A percentile compares a stretch with the other conserved stretches of the same genome.
Evolutionary conservation across 2,888 invertebrate genomes (phyloP).

Genomic region (Hypercompe scribonia): DNA sequence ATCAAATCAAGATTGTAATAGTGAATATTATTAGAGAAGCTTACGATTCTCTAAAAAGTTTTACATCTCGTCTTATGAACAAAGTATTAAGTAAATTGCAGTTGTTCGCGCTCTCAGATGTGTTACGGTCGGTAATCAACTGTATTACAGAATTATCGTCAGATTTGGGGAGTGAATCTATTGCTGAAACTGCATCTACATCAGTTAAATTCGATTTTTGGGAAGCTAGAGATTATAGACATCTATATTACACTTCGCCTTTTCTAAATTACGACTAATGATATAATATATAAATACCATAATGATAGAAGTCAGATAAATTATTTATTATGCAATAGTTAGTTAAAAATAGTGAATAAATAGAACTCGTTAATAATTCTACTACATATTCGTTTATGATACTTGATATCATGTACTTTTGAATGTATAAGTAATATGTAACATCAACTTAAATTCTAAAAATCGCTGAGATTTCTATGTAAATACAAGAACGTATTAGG

Average conservation of each 20-base stretch:
- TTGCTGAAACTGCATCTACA: slow-evolving; percentile 26
- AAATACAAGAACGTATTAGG: too few species aligned
- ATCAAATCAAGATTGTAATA: slow-evolving; percentile 62
- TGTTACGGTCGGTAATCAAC: slow-evolving; percentile 60
- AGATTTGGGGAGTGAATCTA: slow-evolving; percentile 43
- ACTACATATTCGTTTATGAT: too few species aligned
- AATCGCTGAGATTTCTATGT: too few species aligned
- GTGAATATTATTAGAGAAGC: slow-evolving; percentile 57
- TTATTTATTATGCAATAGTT: neutral
- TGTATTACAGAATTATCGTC: slow-evolving; percentile 59
- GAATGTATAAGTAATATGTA: too few species aligned
- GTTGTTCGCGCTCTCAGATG: slow-evolving; percentile 61
- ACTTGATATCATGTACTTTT: too few species aligned
- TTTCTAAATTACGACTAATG: neutral
- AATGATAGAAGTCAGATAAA: neutral
- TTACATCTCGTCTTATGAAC: slow-evolving; percentile 59
- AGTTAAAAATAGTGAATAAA: neutral
- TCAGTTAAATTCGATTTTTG: slow-evolving; percentile 11
- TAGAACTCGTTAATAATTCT: too few species aligned
- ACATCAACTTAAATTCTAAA: too few species aligned
- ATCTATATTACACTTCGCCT: slow-evolving; percentile 17
- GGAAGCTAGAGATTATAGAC: slow-evolving; percentile 12
- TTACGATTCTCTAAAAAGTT: slow-evolving; percentile 50
- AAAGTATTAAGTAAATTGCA: slow-evolving; percentile 63
- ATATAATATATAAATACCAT: neutral